phyloP scores from a whole-genome alignment of 2,113 vertebrate species.

The Myiozetetes cayanensis region DNA sequence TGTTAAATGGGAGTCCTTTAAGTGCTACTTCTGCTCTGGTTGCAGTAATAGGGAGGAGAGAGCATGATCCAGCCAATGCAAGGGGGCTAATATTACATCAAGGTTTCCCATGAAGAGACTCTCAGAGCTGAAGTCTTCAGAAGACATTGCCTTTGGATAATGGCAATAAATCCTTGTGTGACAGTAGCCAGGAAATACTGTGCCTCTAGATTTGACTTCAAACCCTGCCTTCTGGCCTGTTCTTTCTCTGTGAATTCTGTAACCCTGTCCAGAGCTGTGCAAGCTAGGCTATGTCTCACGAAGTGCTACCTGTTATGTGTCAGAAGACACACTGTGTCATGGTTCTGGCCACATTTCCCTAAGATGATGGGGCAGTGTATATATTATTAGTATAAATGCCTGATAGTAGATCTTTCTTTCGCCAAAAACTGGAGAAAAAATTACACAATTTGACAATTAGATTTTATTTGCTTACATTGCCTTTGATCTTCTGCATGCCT shows the following conservation, averaged over 20 bases:
- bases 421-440: accelerated
- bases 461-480: background rate
- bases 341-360: background rate
- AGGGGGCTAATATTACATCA: background rate
- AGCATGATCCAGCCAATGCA: background rate
- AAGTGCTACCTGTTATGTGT: background rate
- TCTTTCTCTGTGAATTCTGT: background rate
- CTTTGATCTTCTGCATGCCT: background rate
- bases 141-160: background rate
- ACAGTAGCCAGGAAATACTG: background rate
- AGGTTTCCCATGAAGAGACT: background rate
- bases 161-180: background rate
- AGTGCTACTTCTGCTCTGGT: background rate
- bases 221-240: background rate
- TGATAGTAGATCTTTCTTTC: background rate
- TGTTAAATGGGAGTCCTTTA: background rate
- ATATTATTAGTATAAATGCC: background rate
- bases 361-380: background rate
- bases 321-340: background rate
- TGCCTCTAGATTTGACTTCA: background rate
- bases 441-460: background rate
- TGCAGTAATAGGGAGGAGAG: background rate
- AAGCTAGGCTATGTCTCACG: background rate
- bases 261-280: background rate
- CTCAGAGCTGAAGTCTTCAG: background rate